These are phyloP conservation scores for Liopterus haemorrhoidalis DNA, from an alignment of 2,888 invertebrate species.

Conservation along the genomic window DNA sequence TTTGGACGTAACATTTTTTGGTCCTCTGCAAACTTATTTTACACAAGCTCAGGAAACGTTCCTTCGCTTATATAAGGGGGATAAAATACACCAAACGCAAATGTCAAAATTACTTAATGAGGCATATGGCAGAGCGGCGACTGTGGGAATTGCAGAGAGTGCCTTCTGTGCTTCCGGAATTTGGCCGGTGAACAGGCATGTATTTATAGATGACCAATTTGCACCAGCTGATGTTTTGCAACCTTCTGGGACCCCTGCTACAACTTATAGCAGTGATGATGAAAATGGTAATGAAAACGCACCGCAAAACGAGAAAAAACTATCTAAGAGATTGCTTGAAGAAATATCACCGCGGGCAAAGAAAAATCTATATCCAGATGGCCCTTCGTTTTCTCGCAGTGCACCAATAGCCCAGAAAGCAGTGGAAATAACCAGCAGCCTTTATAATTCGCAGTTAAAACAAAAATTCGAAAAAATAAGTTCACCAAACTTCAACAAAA, in stretches of 20 bases:
- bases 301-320: neutral
- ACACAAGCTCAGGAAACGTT: slow-evolving; percentile 26
- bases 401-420: slow-evolving; percentile 14
- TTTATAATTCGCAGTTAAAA: slow-evolving; percentile 13
- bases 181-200: slow-evolving; percentile 28
- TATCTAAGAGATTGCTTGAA: slow-evolving; percentile 10
- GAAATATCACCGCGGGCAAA: slow-evolving; percentile 20
- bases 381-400: slow-evolving; percentile 1
- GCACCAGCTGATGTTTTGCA: slow-evolving; percentile 17
- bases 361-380: slow-evolving; percentile 9
- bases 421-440: slow-evolving; percentile 18
- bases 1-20: slow-evolving; percentile 29
- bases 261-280: slow-evolving; percentile 5
- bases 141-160: slow-evolving; percentile 23
- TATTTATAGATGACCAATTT: slow-evolving; percentile 26
- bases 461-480: slow-evolving; percentile 2
- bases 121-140: slow-evolving; percentile 29
- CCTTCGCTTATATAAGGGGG: slow-evolving; percentile 23
- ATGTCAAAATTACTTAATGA: slow-evolving; percentile 26
- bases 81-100: slow-evolving; percentile 23
- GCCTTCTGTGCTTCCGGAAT: slow-evolving; percentile 26
- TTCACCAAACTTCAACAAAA: neutral
- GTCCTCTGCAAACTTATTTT: slow-evolving; percentile 24
- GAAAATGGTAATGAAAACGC: neutral
- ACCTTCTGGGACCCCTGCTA: neutral